Percentiles rank a stretch among this genome's conserved stretches.
These are phyloP conservation scores for Spea multiplicata DNA, from an alignment of 2,113 vertebrate species.

Conservation along the genomic window DNA sequence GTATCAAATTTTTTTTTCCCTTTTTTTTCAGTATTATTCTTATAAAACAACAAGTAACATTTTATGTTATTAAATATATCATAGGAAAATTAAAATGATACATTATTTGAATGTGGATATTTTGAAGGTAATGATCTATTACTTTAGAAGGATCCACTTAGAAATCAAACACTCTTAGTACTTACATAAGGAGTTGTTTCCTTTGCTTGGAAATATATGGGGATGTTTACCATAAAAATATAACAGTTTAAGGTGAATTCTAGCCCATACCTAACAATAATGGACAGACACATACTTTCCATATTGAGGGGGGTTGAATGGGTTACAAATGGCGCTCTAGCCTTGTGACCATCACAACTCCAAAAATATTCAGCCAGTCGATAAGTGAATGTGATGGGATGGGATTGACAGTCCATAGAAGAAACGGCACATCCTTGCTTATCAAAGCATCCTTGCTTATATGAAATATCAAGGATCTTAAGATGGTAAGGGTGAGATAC, in stretches of 20 bases:
- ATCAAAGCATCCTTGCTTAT: too few species aligned
- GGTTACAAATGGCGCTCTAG: neutral
- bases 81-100: neutral
- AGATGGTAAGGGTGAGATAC: too few species aligned
- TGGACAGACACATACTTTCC: too few species aligned
- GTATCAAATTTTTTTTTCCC: neutral
- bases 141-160: too few species aligned
- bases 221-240: too few species aligned
- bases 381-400: neutral
- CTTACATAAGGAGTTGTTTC: too few species aligned
- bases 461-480: too few species aligned
- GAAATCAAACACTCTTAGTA: too few species aligned
- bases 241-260: too few species aligned
- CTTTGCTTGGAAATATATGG: too few species aligned
- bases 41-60: neutral
- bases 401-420: neutral
- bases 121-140: too few species aligned
- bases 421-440: neutral
- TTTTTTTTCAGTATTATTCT: neutral
- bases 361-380: neutral
- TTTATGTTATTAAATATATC: neutral
- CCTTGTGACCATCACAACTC: neutral
- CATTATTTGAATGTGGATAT: neutral
- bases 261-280: too few species aligned
- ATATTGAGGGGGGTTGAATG: neutral